Conservation (phyloP, 2,797 vertebrate species). For the Sternotherus odoratus region DNA sequence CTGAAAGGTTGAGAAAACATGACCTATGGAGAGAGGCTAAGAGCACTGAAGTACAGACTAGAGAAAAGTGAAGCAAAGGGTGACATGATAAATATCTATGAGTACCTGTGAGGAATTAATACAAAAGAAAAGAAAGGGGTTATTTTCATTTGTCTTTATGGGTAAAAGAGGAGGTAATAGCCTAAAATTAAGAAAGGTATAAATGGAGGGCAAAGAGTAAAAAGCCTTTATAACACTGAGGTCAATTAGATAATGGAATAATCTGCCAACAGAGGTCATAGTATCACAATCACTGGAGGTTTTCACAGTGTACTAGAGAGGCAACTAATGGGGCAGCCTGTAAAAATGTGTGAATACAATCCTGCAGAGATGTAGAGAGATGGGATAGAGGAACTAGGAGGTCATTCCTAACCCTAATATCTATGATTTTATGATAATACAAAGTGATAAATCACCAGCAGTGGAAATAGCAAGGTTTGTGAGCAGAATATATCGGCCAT, state of each 20-base stretch:
- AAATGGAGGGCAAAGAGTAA: not conserved
- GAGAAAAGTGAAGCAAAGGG: not conserved
- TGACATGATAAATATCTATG: not conserved
- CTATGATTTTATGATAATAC: not conserved
- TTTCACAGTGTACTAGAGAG: not conserved
- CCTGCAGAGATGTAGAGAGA: not conserved
- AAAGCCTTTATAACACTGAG: not conserved
- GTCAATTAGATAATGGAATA: conserved; percentile 27
- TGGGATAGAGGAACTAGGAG: not conserved
- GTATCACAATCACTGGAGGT: not conserved
- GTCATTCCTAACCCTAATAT: not conserved
- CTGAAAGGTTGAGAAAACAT: conserved; percentile 2
- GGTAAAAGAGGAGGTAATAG: not conserved
- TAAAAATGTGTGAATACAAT: not conserved
- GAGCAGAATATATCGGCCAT: not conserved
- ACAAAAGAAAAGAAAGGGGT: not conserved
- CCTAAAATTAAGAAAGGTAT: conserved; percentile 1
- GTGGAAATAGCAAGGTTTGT: not conserved
- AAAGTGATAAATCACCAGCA: rapidly evolving
- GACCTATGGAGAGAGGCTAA: not conserved
- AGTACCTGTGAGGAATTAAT: conserved; percentile 4
- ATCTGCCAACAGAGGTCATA: conserved; percentile 3
- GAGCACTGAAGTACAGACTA: not conserved
- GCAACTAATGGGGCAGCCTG: not conserved
- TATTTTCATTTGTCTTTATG: not conserved